Evolutionary conservation across 2,888 invertebrate species (phyloP).

Genomic region (Hemaris fuciformis): DNA sequence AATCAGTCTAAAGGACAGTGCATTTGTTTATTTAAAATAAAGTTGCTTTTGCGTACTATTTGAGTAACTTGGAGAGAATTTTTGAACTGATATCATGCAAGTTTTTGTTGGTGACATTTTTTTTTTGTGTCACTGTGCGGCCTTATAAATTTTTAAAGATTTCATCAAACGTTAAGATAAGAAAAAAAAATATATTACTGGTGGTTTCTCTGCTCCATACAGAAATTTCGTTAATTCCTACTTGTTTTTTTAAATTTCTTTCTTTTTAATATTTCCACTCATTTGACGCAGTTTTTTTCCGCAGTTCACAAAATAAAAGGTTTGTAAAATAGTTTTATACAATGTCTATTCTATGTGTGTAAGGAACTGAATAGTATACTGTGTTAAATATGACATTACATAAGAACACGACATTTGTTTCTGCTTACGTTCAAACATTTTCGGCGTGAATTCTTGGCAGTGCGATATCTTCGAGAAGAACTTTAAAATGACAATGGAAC

Average conservation of each 20-base stretch:
- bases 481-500: conserved; percentile 24
- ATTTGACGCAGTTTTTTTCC: neutral
- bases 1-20: neutral
- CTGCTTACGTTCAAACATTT: conserved; percentile 9
- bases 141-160: too few relatives aligned
- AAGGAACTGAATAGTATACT: neutral
- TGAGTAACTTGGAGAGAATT: neutral
- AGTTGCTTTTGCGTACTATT: neutral
- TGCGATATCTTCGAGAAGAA: conserved; percentile 14
- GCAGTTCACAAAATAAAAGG: neutral
- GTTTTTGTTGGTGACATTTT: too few relatives aligned
- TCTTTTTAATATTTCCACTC: too few relatives aligned
- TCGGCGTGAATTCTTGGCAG: conserved; percentile 18
- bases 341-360: neutral
- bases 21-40: neutral
- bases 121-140: too few relatives aligned
- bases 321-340: neutral
- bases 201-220: too few relatives aligned
- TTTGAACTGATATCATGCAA: too few relatives aligned
- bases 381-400: neutral
- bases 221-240: too few relatives aligned
- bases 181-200: too few relatives aligned
- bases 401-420: neutral
- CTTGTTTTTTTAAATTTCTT: too few relatives aligned
- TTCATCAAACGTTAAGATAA: too few relatives aligned